Base-by-base conservation (phyloP, 2,113 vertebrate species). In the Bostrychus sinensis region DNA sequence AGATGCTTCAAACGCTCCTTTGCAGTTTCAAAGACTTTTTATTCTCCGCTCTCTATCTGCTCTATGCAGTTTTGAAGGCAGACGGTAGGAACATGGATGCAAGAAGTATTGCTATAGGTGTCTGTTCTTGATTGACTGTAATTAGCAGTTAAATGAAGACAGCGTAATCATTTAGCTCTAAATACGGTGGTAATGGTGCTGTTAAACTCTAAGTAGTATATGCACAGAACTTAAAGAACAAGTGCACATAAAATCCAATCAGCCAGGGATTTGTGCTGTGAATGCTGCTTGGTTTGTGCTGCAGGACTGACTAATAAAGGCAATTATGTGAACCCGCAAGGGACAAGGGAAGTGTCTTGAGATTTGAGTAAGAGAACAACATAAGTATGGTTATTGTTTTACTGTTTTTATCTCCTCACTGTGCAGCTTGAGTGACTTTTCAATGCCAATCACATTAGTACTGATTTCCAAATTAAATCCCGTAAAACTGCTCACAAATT, bases 1-100 rank as follows among this genome's bases (percentile, higher is more conserved):
- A 9, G 7, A 2, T 56, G 67, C 81, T 83, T 87, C 78, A 87
- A 86, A 85, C 66, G 81, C 81, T 82, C 65, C 66, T 58, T 75
- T 70, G 80, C 69, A 78, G 72, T 84, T 81, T 88, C 71, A 81
- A 75, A 75, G 62, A 30, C 22, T 63, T 80, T 74, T 66, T 67
- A 59, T 78, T 81, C 62, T 68, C 56, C 58, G 70, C 30, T 66
- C 50, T 23, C 16, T 4, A 3, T 42, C 56, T 32, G 1, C 57
- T 77, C 7, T 70, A 65, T 72, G 42, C 14, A 11, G 20, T 56
- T 63, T 30, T 43, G 30, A 61, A 74, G 36, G 43, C 39, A 58
- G 12, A 7, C 45, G 50, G n/a, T 16, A n/a, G 6, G 12, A 22
- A 4, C 22, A 36, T 50, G 25, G n/a, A n/a, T 50, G 16, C 11